Percentiles rank a stretch among this genome's conserved stretches.
Conservation (phyloP, 2,888 invertebrate genomes). For the Ethmia dodecea region DNA sequence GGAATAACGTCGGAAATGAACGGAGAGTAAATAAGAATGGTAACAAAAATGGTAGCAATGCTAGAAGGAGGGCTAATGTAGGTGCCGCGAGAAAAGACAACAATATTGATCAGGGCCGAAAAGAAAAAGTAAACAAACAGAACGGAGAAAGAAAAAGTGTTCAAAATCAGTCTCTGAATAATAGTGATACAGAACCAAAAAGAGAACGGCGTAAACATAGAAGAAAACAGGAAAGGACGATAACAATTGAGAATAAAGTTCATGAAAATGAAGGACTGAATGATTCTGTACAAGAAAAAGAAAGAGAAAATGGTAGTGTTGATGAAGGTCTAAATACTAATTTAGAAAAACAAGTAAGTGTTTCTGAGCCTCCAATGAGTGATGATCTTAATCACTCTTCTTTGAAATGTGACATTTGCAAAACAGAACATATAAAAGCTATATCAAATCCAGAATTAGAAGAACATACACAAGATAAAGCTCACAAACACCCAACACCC, state of each 20-base stretch:
- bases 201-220: slow-evolving; percentile 7
- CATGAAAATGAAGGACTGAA: too few relatives aligned
- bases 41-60: slow-evolving; percentile 4
- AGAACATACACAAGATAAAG: too few relatives aligned
- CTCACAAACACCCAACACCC: too few relatives aligned
- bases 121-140: slow-evolving; percentile 1
- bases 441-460: too few relatives aligned
- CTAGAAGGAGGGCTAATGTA: slow-evolving; percentile 2
- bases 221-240: slow-evolving; percentile 3
- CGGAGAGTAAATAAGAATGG: slow-evolving; percentile 6
- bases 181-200: slow-evolving; percentile 10
- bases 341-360: too few relatives aligned
- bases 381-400: too few relatives aligned
- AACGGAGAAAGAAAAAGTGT: background rate
- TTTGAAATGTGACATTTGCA: too few relatives aligned
- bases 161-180: background rate
- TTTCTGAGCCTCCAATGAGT: too few relatives aligned
- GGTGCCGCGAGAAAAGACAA: slow-evolving; percentile 2
- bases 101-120: slow-evolving; percentile 2
- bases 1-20: background rate
- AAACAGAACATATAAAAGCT: too few relatives aligned
- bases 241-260: background rate
- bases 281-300: too few relatives aligned
- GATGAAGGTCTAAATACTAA: too few relatives aligned
- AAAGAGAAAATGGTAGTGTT: too few relatives aligned